Evolutionary conservation across 2,888 invertebrate species (phyloP), one percentile per base, ranked within the genome.

Genomic region (Hydroisotoma schaefferi): DNA sequence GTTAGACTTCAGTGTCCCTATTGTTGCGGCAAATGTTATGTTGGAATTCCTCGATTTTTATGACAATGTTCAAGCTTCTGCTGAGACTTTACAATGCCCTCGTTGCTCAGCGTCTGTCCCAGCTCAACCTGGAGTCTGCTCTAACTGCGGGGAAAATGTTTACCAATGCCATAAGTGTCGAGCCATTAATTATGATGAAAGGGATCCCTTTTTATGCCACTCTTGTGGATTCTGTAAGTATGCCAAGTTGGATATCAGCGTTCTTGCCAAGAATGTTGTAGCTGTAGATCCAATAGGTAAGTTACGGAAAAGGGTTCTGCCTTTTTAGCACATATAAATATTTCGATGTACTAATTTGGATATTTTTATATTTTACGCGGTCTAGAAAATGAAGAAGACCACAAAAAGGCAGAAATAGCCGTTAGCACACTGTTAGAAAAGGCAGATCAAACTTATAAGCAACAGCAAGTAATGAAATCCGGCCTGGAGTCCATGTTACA

Each of bases 141-240:
- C 88, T 0, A 94, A 94, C 77, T 94, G 94, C 75, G 97, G 98
- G 0, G 98, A 99, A 77, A 98, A 98, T 77, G 98, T 98, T 0
- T 98, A 93, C 80, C 99, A 99, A 75, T 99, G 98, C 75, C 95
- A 97, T 80, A 98, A 98, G 79, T 99, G 98, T 80, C 88, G 94
- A 25, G 94, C 97, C 0, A 99, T 99, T 73, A 98, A 99, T 79
- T 98, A 98, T 78, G 97, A 97, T 77, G 97, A 98, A 77, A 94
- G 95, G 77, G 98, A 98, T 79, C 98, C 98, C 0, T 99, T 98
- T 84, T 80, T 99, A 25, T 99, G 99, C 76, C 97, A 97, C 78
- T 90, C 95, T 3, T 99, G 99, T 78, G 98, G 98, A 1, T 98
- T 94, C 80, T 99, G 98, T 81, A 98, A 98, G 80, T 98, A 98